A percentile compares a stretch with the other conserved stretches of the same genome.
Conservation (phyloP, 2,797 vertebrate genomes). For the Hydrophis major region DNA sequence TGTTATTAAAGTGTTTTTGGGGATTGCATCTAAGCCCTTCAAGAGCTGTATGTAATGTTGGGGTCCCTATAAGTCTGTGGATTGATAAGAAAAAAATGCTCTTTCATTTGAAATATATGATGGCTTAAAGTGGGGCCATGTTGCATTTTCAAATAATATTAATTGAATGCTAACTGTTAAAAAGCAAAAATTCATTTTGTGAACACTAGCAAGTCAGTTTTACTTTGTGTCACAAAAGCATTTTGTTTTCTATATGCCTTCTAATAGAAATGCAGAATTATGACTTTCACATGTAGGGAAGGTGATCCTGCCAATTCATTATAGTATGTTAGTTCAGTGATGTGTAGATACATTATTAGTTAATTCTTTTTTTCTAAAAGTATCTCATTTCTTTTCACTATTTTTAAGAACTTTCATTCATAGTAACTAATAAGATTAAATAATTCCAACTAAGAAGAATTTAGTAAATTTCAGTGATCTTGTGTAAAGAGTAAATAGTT, state of each 20-base stretch:
- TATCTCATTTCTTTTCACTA: conserved; percentile 41
- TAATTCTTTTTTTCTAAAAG: conserved; percentile 18
- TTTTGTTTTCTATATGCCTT: not conserved
- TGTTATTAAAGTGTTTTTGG: not conserved
- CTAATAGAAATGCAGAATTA: conserved; percentile 20
- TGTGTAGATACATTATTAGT: not conserved
- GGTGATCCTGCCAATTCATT: conserved; percentile 12
- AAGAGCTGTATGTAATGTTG: not conserved
- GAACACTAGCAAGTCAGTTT: conserved; percentile 9
- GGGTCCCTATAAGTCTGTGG: not conserved
- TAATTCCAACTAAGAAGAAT: conserved; percentile 16
- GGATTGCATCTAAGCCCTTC: not conserved
- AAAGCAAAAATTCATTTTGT: not conserved
- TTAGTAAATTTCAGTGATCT: conserved; percentile 33
- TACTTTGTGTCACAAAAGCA: not conserved
- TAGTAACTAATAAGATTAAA: conserved; percentile 16
- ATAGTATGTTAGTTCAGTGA: conserved; percentile 41
- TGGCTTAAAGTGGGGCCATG: not conserved
- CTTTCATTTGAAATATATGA: not conserved
- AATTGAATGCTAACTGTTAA: not conserved
- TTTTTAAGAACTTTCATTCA: conserved; percentile 50
- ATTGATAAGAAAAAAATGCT: not conserved
- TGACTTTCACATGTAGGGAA: conserved; percentile 7
- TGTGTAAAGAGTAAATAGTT: conserved; percentile 13
- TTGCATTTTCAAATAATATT: not conserved